phyloP scores from a whole-genome alignment of 2,797 vertebrate species.

The Myotis daubentonii region DNA sequence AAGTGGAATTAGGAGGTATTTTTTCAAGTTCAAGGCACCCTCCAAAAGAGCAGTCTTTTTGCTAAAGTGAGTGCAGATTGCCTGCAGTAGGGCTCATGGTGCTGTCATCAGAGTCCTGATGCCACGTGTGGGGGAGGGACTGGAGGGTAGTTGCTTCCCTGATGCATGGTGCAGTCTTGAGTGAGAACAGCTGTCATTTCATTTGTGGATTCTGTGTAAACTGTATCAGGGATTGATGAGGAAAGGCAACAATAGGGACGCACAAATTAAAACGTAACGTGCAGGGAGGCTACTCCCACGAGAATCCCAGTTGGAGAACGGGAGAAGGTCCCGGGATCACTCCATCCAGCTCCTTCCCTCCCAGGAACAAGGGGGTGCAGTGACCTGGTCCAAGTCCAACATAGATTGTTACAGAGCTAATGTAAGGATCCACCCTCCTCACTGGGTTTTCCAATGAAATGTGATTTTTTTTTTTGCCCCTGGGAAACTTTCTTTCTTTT shows the following conservation, averaged over 20 bases:
- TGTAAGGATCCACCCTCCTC: neutral
- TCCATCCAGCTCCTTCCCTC: neutral
- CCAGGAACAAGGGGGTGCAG: neutral
- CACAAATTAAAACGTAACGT: neutral
- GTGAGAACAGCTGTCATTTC: neutral
- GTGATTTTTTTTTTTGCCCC: neutral
- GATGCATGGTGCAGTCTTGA: neutral
- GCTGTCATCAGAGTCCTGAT: neutral
- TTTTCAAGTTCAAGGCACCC: neutral
- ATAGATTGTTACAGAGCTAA: neutral
- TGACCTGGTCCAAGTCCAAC: neutral
- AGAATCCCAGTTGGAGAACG: neutral
- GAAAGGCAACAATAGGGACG: neutral
- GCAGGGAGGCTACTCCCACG: neutral
- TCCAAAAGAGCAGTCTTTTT: constrained; percentile 1
- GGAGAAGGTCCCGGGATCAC: neutral
- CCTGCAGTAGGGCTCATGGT: neutral
- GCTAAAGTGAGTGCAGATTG: neutral
- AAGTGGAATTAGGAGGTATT: neutral
- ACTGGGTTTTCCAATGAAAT: neutral
- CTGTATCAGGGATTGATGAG: neutral
- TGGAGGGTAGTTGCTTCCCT: neutral
- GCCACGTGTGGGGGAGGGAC: neutral
- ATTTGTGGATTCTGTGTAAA: neutral
- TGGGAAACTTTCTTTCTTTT: neutral